Evolutionary conservation across 2,888 invertebrate genomes (phyloP).

Genomic region (Drosophila peninsularis): DNA sequence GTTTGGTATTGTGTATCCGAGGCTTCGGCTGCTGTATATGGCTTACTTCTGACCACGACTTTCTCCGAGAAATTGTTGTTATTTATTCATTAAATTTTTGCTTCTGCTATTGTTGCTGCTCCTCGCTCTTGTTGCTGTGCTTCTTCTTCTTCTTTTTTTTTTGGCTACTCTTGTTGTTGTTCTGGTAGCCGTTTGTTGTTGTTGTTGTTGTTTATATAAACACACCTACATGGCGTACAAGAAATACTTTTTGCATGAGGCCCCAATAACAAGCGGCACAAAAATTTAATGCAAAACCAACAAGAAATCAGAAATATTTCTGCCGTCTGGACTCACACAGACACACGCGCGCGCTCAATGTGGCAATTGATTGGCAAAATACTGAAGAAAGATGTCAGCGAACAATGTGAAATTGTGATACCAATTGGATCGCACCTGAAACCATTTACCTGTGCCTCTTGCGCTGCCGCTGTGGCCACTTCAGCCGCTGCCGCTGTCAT

Average conservation of each 20-base stretch:
- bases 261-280: conserved; percentile 39
- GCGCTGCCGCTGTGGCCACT: conserved; percentile 3
- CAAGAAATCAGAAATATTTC: conserved; percentile 45
- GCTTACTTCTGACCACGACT: conserved; percentile 72
- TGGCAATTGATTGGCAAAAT: conserved; percentile 75
- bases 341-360: conserved; percentile 36
- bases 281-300: conserved; percentile 71
- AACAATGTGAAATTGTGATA: conserved; percentile 70
- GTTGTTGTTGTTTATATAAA: conserved; percentile 45
- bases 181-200: conserved; percentile 23
- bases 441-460: conserved; percentile 31
- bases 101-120: conserved; percentile 65
- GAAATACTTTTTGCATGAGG: conserved; percentile 73
- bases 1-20: conserved; percentile 47
- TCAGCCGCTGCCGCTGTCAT: conserved; percentile 5
- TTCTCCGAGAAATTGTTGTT: conserved; percentile 74
- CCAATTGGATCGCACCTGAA: conserved; percentile 60
- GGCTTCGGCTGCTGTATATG: conserved; percentile 61
- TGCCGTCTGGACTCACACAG: conserved; percentile 21
- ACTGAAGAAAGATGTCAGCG: conserved; percentile 63
- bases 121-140: conserved; percentile 38
- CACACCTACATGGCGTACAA: conserved; percentile 55
- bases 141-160: conserved; percentile 33
- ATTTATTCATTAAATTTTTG: conserved; percentile 78
- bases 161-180: conserved; percentile 32